Evolutionary conservation across 1,140 invertebrate genomes (phyloP).

Genomic region (Calephelis nemesis): DNA sequence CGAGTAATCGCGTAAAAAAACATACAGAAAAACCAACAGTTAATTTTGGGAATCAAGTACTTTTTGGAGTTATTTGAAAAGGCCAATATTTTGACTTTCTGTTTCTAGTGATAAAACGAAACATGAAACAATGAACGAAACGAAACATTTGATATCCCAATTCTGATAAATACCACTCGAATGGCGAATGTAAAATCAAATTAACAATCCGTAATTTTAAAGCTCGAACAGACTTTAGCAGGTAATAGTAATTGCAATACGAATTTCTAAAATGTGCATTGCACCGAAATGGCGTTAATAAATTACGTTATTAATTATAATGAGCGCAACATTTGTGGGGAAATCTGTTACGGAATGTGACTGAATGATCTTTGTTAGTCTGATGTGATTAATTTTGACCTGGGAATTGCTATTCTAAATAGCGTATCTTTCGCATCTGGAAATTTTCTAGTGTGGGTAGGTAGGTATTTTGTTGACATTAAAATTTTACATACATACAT

Average conservation of each 20-base stretch:
- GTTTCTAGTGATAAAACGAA: too few species aligned
- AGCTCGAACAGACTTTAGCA: slow-evolving; percentile 17
- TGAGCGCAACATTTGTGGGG: slow-evolving; percentile 47
- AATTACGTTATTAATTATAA: slow-evolving; percentile 61
- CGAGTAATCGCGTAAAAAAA: too few species aligned
- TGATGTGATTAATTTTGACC: slow-evolving; percentile 1
- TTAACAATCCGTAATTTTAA: slow-evolving; percentile 12
- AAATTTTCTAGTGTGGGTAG: too few species aligned
- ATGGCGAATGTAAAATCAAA: slow-evolving; percentile 1
- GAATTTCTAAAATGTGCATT: slow-evolving; percentile 44
- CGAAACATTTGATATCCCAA: neutral
- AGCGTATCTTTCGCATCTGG: too few species aligned
- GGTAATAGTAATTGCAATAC: slow-evolving; percentile 36
- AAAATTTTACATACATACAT: too few species aligned
- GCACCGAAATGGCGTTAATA: slow-evolving; percentile 47
- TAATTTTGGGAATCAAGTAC: too few species aligned
- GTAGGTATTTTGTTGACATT: too few species aligned
- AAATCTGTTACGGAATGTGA: slow-evolving; percentile 19
- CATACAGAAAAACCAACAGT: too few species aligned
- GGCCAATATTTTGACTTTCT: too few species aligned
- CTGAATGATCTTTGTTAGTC: slow-evolving; percentile 1
- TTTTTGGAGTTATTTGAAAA: too few species aligned
- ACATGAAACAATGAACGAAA: neutral
- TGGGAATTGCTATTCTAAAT: too few species aligned
- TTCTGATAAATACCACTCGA: neutral